Percentiles rank a stretch among this genome's conserved stretches.
Evolutionary conservation across 1,140 invertebrate species (phyloP).

Genomic region (Lepidurus packardi): DNA sequence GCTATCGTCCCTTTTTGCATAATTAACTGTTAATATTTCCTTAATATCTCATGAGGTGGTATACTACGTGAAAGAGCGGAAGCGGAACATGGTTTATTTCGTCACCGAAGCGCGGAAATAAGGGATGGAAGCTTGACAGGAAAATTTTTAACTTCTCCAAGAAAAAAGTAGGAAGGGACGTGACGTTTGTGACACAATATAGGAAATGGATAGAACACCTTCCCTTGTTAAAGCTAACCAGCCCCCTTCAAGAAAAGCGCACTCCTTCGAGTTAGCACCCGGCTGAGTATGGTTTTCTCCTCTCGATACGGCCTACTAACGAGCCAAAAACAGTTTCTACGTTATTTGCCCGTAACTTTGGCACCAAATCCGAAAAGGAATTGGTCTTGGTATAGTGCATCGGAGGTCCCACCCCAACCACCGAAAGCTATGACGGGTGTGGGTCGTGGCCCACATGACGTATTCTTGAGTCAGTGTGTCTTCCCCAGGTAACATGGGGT

Average conservation of each 20-base stretch:
- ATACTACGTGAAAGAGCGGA: background rate
- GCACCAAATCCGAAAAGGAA: background rate
- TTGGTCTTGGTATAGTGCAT: background rate
- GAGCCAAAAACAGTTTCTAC: slow-evolving; percentile 1
- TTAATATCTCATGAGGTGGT: background rate
- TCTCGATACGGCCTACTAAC: slow-evolving; percentile 10
- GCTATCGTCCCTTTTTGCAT: too few relatives aligned
- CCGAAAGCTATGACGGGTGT: slow-evolving; percentile 3
- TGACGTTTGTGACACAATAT: background rate
- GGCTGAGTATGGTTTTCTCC: background rate
- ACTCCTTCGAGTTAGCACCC: slow-evolving; percentile 1
- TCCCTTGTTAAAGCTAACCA: background rate
- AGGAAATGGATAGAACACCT: background rate
- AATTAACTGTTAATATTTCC: too few relatives aligned
- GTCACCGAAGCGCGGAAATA: background rate
- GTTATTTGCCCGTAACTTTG: background rate
- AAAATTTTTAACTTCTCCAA: background rate
- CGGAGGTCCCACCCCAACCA: slow-evolving; percentile 11
- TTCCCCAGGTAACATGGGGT: background rate
- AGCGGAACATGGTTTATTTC: slow-evolving; percentile 7
- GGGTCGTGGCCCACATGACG: slow-evolving; percentile 20
- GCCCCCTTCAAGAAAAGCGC: background rate
- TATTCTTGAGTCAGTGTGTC: slow-evolving; percentile 21
- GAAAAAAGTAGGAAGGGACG: background rate
- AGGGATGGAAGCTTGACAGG: background rate